Conservation (phyloP, 2,888 invertebrate genomes). For the Luperina testacea region DNA sequence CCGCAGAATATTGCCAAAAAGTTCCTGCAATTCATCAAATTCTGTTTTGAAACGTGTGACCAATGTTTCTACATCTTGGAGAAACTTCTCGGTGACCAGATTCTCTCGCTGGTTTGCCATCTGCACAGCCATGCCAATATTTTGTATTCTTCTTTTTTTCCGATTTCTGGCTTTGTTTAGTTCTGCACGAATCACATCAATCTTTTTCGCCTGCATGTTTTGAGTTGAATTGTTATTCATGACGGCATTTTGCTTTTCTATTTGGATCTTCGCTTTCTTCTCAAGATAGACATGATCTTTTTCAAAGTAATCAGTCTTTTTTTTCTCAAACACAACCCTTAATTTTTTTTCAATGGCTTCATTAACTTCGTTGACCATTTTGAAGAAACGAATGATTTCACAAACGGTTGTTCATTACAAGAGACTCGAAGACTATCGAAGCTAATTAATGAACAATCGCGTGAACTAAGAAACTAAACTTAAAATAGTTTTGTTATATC, state of each 20-base stretch:
- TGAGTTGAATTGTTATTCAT: neutral
- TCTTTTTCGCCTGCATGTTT: neutral
- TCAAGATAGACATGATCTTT: neutral
- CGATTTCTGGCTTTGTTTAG: slow-evolving; percentile 4
- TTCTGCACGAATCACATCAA: slow-evolving; percentile 4
- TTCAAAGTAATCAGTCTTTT: slow-evolving; percentile 5
- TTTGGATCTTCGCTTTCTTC: neutral
- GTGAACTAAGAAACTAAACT: neutral
- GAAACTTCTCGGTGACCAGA: slow-evolving; percentile 69
- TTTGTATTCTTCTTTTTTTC: slow-evolving; percentile 13
- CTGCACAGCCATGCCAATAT: slow-evolving; percentile 27
- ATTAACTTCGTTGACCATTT: slow-evolving; percentile 35
- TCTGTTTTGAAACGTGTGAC: slow-evolving; percentile 67
- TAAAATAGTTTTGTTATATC: neutral
- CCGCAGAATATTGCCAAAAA: slow-evolving; percentile 65
- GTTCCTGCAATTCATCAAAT: slow-evolving; percentile 64
- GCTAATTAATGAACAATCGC: slow-evolving; percentile 17
- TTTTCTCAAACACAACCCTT: slow-evolving; percentile 63
- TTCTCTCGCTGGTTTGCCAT: slow-evolving; percentile 61
- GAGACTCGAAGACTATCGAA: neutral
- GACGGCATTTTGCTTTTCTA: neutral
- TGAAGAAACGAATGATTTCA: slow-evolving; percentile 20
- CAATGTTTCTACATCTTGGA: slow-evolving; percentile 70
- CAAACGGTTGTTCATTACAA: slow-evolving; percentile 19
- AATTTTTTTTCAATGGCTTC: slow-evolving; percentile 52